phyloP scores from a whole-genome alignment of 2,888 invertebrate species.

The Gari tellinella region DNA sequence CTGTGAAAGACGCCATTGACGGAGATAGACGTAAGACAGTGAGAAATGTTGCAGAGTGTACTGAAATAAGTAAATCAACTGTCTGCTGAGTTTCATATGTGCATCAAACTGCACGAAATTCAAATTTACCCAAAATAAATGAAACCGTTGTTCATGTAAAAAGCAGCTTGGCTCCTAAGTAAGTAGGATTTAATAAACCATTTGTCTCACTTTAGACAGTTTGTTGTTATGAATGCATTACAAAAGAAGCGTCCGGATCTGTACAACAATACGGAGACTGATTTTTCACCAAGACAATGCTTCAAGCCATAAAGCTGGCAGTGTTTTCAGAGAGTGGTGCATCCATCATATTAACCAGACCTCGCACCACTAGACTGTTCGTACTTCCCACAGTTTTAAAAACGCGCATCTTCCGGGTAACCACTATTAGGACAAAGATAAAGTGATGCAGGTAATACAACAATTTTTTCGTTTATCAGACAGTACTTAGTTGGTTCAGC shows the following conservation, averaged over 20 bases:
- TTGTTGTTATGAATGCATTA: constrained; percentile 23
- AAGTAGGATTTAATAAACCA: constrained; percentile 7
- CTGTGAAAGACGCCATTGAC: constrained; percentile 13
- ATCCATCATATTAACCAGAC: constrained; percentile 20
- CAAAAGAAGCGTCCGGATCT: constrained; percentile 9
- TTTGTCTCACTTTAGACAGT: constrained; percentile 7
- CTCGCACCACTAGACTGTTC: constrained; percentile 19
- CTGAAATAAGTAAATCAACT: constrained; percentile 13
- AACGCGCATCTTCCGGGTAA: neutral
- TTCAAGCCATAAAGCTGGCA: constrained; percentile 14
- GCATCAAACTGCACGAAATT: constrained; percentile 16
- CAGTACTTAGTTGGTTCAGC: too few relatives aligned
- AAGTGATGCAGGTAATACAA: too few relatives aligned
- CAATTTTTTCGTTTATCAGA: too few relatives aligned
- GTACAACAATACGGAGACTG: constrained; percentile 10
- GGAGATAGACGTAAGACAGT: constrained; percentile 14
- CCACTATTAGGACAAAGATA: too few relatives aligned
- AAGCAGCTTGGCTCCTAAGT: neutral
- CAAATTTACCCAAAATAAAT: too few relatives aligned
- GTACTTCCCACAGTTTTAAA: constrained; percentile 8
- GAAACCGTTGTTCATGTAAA: neutral
- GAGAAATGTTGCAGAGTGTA: constrained; percentile 12
- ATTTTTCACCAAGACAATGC: constrained; percentile 17
- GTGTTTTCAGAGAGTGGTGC: too few relatives aligned
- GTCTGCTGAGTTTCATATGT: constrained; percentile 6